Evolutionary conservation across 2,888 invertebrate genomes (phyloP).

Genomic region (Pteria penguin): DNA sequence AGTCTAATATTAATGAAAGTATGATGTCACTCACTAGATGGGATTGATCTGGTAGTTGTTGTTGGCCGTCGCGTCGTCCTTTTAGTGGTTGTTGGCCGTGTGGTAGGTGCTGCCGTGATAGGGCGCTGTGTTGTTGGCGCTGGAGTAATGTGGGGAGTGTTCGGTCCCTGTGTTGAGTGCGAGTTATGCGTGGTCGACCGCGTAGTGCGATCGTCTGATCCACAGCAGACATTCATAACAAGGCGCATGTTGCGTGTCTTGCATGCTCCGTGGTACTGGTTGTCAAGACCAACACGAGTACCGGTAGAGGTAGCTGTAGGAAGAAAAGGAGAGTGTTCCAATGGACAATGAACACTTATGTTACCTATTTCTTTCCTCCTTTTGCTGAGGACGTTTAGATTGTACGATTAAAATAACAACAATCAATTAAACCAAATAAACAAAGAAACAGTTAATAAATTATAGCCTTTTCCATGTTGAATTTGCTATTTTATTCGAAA

Average conservation of each 20-base stretch:
- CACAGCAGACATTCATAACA: constrained; percentile 12
- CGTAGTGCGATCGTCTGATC: background rate
- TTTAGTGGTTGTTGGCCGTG: background rate
- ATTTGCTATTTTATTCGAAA: too few species aligned
- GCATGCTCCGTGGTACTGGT: constrained; percentile 45
- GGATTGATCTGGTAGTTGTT: background rate
- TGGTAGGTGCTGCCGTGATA: constrained; percentile 3
- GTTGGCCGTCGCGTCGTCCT: background rate
- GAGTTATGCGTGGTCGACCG: background rate
- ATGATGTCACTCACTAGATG: background rate
- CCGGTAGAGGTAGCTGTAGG: constrained; percentile 48
- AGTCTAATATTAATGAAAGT: background rate
- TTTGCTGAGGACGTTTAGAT: too few species aligned
- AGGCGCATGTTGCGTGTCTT: constrained; percentile 43
- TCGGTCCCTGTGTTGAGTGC: background rate
- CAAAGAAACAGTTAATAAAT: too few species aligned
- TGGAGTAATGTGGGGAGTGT: constrained; percentile 2
- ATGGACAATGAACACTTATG: too few species aligned
- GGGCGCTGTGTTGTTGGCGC: background rate
- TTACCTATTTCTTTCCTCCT: too few species aligned
- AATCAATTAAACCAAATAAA: too few species aligned
- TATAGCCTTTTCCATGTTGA: too few species aligned
- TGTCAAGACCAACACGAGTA: constrained; percentile 27
- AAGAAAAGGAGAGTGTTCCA: too few species aligned
- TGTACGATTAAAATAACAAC: too few species aligned